Base-by-base conservation (phyloP, 2,113 vertebrate species). In the Leuciscus idus region DNA sequence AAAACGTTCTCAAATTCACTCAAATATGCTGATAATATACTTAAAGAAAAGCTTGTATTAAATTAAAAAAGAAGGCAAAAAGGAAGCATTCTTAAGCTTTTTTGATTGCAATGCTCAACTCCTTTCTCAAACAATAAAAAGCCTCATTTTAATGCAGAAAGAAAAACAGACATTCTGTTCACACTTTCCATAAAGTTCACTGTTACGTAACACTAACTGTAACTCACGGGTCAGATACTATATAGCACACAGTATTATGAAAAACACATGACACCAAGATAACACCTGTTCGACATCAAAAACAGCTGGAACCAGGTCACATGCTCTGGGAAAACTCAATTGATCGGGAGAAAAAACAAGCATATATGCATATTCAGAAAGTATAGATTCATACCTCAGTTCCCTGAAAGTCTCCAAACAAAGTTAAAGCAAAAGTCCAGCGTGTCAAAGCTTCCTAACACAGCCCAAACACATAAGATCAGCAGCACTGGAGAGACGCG, bases 401-500 rank as follows among this genome's bases (percentile, higher is more conserved):
- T 30, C 9, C 10, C 43, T 50, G n/a, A 66, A 66, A 28, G 61
- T 33, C 11, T 50, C 26, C 62, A 23, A 33, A 55, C 5, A 50
- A 21, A 30, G 62, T 70, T 52, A 70, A 52, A 82, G 59, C 57
- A n/a, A 26, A 46, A 43, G 59, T 43, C 57, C 23, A 80, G 57
- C 6, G 36, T 39, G 33, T 23, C 30, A 23, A 59, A 78, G 78
- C 59, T 17, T 81, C 79, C 15, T 21, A 36, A 82, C 36, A 33
- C n/a, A 81, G 77, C 17, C 43, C n/a, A 30, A 33, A 19, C 75
- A 46, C 43, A 75, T 74, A 39, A 84, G 62, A 64, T 12, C 80
- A 52, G 61, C 84, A 59, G 43, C 85, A 80, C 61, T 88, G 90
- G 76, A 91, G 90, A 46, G 81, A 74, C 72, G 78, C 87, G 92